Conservation (phyloP, 2,797 vertebrate genomes). For the Phyllotis vaccarum region DNA sequence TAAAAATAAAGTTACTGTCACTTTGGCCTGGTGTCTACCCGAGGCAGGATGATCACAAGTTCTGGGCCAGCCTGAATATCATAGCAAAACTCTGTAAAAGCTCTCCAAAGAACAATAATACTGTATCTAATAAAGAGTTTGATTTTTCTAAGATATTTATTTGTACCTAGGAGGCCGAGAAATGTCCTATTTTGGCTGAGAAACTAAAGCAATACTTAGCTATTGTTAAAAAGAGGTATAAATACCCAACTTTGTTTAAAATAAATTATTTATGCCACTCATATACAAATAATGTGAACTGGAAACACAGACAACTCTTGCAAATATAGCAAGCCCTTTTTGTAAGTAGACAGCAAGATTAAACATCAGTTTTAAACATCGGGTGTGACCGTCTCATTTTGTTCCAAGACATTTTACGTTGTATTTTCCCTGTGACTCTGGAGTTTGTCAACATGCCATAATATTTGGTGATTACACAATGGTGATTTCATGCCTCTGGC, state of each 20-base stretch:
- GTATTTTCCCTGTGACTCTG: slow-evolving; percentile 33
- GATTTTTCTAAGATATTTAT: slow-evolving; percentile 47
- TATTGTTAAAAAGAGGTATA: slow-evolving; percentile 35
- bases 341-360: slow-evolving; percentile 50
- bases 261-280: slow-evolving; percentile 33
- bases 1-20: background rate
- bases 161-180: background rate
- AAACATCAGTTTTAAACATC: slow-evolving; percentile 39
- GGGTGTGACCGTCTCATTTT: slow-evolving; percentile 66
- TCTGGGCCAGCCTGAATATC: background rate
- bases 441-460: slow-evolving; percentile 75
- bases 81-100: background rate
- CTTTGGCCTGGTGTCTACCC: too few species aligned
- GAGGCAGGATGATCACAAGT: background rate
- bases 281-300: slow-evolving; percentile 27
- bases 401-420: slow-evolving; percentile 66
- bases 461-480: slow-evolving; percentile 73
- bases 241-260: slow-evolving; percentile 38
- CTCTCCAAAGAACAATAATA: background rate
- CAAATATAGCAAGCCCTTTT: slow-evolving; percentile 20
- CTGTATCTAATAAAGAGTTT: background rate
- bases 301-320: slow-evolving; percentile 48
- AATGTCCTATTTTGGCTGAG: slow-evolving; percentile 20
- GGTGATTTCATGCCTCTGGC: slow-evolving; percentile 68
- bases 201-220: slow-evolving; percentile 40